Percentiles rank a stretch among this genome's conserved stretches.
phyloP scores from a whole-genome alignment of 2,113 vertebrate species.

The Vidua chalybeata region DNA sequence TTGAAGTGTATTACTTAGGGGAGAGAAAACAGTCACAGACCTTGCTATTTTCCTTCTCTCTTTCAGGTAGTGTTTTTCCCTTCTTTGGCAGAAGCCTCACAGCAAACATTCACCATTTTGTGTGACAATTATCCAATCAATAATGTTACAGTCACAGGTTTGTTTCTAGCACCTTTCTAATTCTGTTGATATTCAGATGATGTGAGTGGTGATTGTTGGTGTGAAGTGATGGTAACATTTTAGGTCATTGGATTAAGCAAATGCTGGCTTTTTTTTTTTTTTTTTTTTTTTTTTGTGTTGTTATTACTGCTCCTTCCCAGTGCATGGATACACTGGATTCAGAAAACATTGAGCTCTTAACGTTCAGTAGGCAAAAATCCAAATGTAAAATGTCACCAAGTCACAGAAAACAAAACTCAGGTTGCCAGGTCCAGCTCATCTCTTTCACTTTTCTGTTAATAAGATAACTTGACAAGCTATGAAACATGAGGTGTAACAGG shows the following conservation, averaged over 20 bases:
- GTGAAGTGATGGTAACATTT: neutral
- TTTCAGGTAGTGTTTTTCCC: constrained; percentile 89
- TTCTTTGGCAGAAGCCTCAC: constrained; percentile 59
- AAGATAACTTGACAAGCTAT: neutral
- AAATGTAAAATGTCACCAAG: neutral
- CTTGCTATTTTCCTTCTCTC: neutral
- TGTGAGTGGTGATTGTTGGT: neutral
- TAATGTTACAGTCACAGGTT: constrained; percentile 85
- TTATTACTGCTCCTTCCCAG: neutral
- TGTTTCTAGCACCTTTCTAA: neutral
- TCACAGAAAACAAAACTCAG: neutral
- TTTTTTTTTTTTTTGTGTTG: neutral
- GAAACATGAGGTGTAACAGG: neutral
- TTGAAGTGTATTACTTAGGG: neutral
- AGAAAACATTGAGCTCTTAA: neutral
- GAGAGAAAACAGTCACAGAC: neutral
- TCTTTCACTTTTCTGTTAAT: neutral
- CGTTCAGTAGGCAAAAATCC: neutral
- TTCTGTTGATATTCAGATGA: neutral
- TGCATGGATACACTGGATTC: neutral
- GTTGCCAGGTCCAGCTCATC: neutral
- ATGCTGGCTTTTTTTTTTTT: neutral
- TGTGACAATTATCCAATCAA: constrained; percentile 89
- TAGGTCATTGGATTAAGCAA: neutral
- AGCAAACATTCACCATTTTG: constrained; percentile 77